Evolutionary conservation across 2,888 invertebrate genomes (phyloP).

Genomic region (Drosophila kambysellisi): DNA sequence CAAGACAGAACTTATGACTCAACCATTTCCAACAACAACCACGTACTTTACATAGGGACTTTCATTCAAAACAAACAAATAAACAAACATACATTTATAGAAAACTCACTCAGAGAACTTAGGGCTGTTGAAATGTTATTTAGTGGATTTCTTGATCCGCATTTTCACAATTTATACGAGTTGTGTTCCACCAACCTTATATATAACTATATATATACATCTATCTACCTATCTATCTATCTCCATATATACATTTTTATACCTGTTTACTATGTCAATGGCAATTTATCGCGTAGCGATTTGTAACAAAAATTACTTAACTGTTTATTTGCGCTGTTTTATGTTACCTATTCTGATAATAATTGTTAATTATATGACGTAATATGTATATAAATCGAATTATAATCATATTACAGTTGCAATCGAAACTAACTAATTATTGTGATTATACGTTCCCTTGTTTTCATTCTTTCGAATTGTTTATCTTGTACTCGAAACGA

Average conservation of each 20-base stretch:
- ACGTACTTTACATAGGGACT: conserved; percentile 19
- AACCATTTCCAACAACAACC: conserved; percentile 48
- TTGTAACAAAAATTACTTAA: conserved; percentile 36
- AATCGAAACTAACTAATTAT: conserved; percentile 57
- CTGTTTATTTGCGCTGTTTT: conserved; percentile 37
- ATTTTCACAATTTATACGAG: conserved; percentile 42
- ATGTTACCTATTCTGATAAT: conserved; percentile 35
- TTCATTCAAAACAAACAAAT: conserved; percentile 26
- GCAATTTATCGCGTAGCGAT: conserved; percentile 60
- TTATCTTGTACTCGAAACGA: conserved; percentile 65
- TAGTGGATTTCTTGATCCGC: conserved; percentile 68
- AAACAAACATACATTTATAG: conserved; percentile 43
- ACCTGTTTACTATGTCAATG: conserved; percentile 26
- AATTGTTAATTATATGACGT: conserved; percentile 26
- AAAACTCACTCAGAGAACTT: conserved; percentile 74
- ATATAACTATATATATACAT: conserved; percentile 16
- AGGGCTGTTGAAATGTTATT: conserved; percentile 78
- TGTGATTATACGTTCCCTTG: conserved; percentile 61
- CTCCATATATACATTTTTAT: conserved; percentile 22
- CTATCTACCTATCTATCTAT: neutral
- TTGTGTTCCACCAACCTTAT: conserved; percentile 31
- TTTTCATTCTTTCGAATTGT: conserved; percentile 55
- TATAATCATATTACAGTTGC: conserved; percentile 19
- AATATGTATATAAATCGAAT: conserved; percentile 13
- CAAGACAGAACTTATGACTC: conserved; percentile 22